Conservation (phyloP, 2,888 invertebrate species). For the Nymphalis polychloros region DNA sequence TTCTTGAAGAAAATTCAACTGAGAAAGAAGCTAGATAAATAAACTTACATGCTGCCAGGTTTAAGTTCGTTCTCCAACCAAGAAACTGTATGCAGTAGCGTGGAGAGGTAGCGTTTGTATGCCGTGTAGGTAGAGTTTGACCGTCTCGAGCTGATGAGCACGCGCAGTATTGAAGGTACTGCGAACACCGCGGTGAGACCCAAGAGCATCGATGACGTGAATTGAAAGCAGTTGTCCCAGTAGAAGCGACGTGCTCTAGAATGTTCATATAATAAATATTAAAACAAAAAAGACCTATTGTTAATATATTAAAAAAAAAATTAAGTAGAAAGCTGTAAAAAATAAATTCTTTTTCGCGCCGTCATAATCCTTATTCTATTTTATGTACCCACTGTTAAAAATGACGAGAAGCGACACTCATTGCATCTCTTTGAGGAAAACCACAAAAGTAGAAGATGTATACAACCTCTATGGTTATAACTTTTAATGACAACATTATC, state of each 20-base stretch:
- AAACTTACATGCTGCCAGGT: conserved; percentile 80
- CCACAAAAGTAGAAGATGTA: no score
- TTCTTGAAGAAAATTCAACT: no score
- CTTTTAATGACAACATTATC: no score
- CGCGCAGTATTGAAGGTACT: conserved; percentile 86
- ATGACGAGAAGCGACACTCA: no score
- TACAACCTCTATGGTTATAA: no score
- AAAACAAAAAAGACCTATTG: no score
- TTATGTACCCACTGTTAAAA: no score
- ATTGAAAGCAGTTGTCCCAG: conserved; percentile 85
- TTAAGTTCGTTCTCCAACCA: conserved; percentile 90
- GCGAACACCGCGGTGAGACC: conserved; percentile 89
- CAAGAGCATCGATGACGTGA: conserved; percentile 87
- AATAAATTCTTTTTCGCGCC: no score
- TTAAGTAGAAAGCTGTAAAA: no score
- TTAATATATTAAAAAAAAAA: not conserved
- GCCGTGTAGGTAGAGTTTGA: conserved; percentile 85
- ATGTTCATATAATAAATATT: not conserved
- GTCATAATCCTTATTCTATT: no score
- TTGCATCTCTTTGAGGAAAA: no score
- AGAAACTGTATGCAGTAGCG: conserved; percentile 86
- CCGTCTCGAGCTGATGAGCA: conserved; percentile 87
- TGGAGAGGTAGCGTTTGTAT: conserved; percentile 89
- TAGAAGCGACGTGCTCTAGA: conserved; percentile 88
- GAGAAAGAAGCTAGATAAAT: no score